Evolutionary conservation across 2,797 vertebrate species (phyloP).

Genomic region (Gambusia yucatana): DNA sequence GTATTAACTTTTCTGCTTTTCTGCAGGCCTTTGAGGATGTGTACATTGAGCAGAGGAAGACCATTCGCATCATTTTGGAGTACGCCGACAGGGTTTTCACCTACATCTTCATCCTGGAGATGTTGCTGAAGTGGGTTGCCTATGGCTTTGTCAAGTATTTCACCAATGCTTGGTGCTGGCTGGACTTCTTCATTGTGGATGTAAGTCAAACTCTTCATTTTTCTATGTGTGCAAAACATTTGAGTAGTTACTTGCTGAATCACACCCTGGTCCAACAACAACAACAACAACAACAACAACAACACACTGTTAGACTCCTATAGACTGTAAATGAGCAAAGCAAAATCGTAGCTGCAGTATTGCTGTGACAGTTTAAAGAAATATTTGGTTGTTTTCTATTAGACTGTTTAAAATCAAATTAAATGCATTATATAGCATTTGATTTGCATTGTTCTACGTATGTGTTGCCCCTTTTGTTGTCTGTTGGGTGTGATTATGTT

Average conservation of each 20-base stretch:
- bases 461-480: constrained; percentile 41
- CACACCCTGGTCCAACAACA: constrained; percentile 59
- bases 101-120: constrained; percentile 99
- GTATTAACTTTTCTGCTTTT: constrained; percentile 19
- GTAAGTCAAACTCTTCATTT: constrained; percentile 86
- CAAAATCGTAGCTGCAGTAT: constrained; percentile 21
- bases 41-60: constrained; percentile 98
- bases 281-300: constrained; percentile 23
- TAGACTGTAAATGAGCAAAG: constrained; percentile 8
- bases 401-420: constrained; percentile 9
- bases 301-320: constrained; percentile 6
- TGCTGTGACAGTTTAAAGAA: neutral
- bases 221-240: constrained; percentile 21
- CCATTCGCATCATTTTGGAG: constrained; percentile 91
- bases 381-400: constrained; percentile 3
- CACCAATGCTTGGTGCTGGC: constrained; percentile 99
- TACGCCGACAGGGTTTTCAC: constrained; percentile 98
- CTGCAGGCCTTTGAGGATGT: constrained; percentile 96
- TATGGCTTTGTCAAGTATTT: constrained; percentile 99
- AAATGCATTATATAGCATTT: neutral
- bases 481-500: constrained; percentile 73
- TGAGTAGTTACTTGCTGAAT: constrained; percentile 32
- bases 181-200: constrained; percentile 99
- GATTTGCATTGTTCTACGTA: constrained; percentile 9
- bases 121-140: constrained; percentile 98